Evolutionary conservation across 1,140 invertebrate genomes (phyloP), one percentile per base, ranked within the genome.

Genomic region (Hyles vespertilio): DNA sequence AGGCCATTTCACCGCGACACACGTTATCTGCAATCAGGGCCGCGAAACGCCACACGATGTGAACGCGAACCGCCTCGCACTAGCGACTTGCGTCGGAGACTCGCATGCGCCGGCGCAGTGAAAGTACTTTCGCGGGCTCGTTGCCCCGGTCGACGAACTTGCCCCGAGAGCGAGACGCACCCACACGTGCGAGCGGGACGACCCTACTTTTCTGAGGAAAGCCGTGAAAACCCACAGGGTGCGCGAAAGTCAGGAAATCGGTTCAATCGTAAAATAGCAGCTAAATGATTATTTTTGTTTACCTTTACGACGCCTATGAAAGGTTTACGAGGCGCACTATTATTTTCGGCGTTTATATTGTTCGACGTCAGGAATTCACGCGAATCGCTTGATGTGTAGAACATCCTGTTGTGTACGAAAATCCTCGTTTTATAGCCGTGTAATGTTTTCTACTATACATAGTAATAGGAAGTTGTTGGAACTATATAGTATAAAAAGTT

Each of bases 71-170:
- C 72, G 67, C 63, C 63, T 49, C 60, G 61, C 56, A 45, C 12
- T 65, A 59, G 65, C 44, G 8, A 40, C 36, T 40, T 52, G 53
- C 67, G 67, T 62, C 72, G 71, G 68, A 70, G 72, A 78, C 67
- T 79, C 67, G 71, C 69, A 46, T 77, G 77, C 82, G 80, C 75
- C 62, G 44, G 79, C 79, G 81, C 81, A 85, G 84, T 83, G 84
- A 87, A 87, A 87, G 84, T 87, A 78, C 84, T 87, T 87, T 87
- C 82, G 82, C 79, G 82, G 74, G 79, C 81, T 76, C 78, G 74
- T 74, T 74, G 81, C 71, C 78, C 79, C 82, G 84, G 84, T 85
- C 84, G 77, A 74, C 78, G 77, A 87, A 80, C 82, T 74, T 69
- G 65, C 69, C 60, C 63, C 12, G 67, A 60, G 68, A 77, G 50